Evolutionary conservation across 2,888 invertebrate genomes (phyloP).

Genomic region (Allophyes oxyacanthae): DNA sequence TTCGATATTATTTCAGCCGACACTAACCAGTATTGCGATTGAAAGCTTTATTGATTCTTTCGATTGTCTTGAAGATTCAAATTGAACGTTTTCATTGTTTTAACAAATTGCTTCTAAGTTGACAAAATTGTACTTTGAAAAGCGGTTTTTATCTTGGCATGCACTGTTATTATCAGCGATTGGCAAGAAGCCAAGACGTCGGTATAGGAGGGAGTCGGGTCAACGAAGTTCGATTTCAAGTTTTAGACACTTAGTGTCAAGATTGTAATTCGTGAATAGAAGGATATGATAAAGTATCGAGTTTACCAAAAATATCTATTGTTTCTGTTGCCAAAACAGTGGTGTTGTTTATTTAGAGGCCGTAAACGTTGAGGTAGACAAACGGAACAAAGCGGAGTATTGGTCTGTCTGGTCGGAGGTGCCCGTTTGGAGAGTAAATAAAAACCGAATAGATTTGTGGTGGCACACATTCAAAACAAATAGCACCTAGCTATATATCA

Average conservation of each 20-base stretch:
- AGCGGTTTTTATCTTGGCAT: conserved; percentile 75
- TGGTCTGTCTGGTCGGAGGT: conserved; percentile 39
- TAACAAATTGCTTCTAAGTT: conserved; percentile 60
- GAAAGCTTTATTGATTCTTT: conserved; percentile 38
- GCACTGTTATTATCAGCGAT: conserved; percentile 75
- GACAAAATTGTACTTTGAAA: conserved; percentile 64
- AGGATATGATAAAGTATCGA: conserved; percentile 13
- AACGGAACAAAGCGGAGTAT: conserved; percentile 35
- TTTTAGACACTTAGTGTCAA: conserved; percentile 58
- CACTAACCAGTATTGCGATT: conserved; percentile 40
- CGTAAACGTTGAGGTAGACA: conserved; percentile 32
- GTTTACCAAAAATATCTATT: conserved; percentile 18
- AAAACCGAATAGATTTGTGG: conserved; percentile 65
- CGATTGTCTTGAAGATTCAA: conserved; percentile 25
- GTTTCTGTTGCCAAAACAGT: conserved; percentile 15
- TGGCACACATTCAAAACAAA: conserved; percentile 70
- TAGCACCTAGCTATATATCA: conserved; percentile 56
- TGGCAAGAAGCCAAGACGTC: conserved; percentile 76
- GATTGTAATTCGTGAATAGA: conserved; percentile 41
- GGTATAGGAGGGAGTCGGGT: conserved; percentile 64
- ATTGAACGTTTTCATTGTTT: conserved; percentile 47
- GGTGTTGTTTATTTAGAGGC: conserved; percentile 40
- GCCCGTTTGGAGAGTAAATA: conserved; percentile 62
- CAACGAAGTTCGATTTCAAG: conserved; percentile 52
- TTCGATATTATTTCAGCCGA: conserved; percentile 56